Evolutionary conservation across 2,113 vertebrate species (phyloP).

Genomic region (Amphiprion percula): DNA sequence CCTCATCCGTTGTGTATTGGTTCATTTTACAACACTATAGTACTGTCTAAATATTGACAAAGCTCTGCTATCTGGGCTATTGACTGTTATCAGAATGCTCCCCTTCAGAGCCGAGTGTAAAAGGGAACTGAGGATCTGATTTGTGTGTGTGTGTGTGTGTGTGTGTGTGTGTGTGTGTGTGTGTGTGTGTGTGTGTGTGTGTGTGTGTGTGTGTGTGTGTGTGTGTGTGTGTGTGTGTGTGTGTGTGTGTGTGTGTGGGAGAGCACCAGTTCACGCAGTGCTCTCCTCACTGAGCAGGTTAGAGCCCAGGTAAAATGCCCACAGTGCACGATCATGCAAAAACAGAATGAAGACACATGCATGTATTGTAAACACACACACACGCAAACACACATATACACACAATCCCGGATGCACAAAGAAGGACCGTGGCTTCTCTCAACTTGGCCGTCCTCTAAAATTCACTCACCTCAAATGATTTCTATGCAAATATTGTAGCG

Average conservation of each 20-base stretch:
- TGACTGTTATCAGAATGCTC: constrained; percentile 79
- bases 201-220: not conserved
- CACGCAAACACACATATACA: constrained; percentile 1
- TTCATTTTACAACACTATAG: constrained; percentile 81
- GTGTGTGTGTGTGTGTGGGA: not conserved
- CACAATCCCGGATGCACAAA: constrained; percentile 24
- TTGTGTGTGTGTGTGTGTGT: constrained; percentile 12
- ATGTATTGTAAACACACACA: not conserved
- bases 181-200: not conserved
- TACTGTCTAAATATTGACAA: constrained; percentile 84
- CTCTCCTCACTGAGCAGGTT: constrained; percentile 5
- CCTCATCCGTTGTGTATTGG: constrained; percentile 77
- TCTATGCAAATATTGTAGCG: constrained; percentile 87
- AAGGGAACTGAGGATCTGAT: constrained; percentile 51
- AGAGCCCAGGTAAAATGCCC: not conserved
- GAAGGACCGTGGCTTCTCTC: constrained; percentile 1
- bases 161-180: constrained; percentile 8
- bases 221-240: not conserved
- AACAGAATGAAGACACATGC: constrained; percentile 14
- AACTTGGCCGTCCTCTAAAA: constrained; percentile 80
- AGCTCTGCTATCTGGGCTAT: constrained; percentile 79
- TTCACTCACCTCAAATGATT: constrained; percentile 89
- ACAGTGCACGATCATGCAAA: not conserved
- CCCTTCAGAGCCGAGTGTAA: constrained; percentile 57
- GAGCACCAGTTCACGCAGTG: not conserved